A percentile compares a stretch with the other conserved stretches of the same genome.
These are phyloP conservation scores for Thumatha senex DNA, from an alignment of 2,888 invertebrate species.

Conservation along the genomic window DNA sequence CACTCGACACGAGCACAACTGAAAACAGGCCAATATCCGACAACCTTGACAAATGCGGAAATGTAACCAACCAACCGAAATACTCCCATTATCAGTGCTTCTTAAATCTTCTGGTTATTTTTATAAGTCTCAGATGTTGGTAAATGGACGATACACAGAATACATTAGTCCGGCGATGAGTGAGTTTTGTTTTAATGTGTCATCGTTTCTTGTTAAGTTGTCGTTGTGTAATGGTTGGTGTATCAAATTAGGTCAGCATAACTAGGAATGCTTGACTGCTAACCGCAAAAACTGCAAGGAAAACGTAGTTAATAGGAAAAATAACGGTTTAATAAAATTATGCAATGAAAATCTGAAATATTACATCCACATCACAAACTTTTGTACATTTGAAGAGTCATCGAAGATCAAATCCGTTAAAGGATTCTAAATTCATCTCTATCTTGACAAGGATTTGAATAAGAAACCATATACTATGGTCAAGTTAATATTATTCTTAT, in stretches of 20 bases:
- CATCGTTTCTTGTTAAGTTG: not conserved
- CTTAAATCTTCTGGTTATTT: slow-evolving; percentile 14
- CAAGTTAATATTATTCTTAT: too few relatives aligned
- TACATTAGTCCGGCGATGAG: slow-evolving; percentile 7
- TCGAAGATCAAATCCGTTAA: too few relatives aligned
- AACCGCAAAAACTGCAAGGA: not conserved
- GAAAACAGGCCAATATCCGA: slow-evolving; percentile 24
- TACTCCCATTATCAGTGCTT: slow-evolving; percentile 22
- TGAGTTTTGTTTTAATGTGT: slow-evolving; percentile 6
- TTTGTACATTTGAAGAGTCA: too few relatives aligned
- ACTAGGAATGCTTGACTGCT: not conserved
- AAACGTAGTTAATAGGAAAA: not conserved
- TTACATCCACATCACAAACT: too few relatives aligned
- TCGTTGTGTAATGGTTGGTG: not conserved
- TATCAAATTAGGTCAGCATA: slow-evolving; percentile 1
- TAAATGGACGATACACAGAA: not conserved
- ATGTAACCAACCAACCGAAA: slow-evolving; percentile 11
- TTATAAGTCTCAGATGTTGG: slow-evolving; percentile 9
- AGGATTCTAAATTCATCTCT: too few relatives aligned
- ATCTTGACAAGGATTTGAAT: too few relatives aligned
- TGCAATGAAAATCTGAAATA: too few relatives aligned
- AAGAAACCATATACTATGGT: too few relatives aligned
- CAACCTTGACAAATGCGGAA: slow-evolving; percentile 35
- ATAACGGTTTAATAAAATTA: not conserved
- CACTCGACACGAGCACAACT: slow-evolving; percentile 31